Evolutionary conservation across 2,797 vertebrate genomes (phyloP).

Genomic region (Austrolebias charrua): DNA sequence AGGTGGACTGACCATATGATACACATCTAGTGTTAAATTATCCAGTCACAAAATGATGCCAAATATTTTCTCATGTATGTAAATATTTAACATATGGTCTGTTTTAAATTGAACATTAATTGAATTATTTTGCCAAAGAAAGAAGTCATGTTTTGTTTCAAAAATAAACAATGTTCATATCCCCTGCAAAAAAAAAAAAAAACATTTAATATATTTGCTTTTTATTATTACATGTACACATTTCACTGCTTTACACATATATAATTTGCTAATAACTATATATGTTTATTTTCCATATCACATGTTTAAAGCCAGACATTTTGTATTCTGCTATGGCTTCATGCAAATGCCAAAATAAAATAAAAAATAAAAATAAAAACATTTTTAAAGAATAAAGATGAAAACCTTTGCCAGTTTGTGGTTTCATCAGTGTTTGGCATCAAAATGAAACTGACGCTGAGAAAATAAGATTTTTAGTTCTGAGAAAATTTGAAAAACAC

Average conservation of each 20-base stretch:
- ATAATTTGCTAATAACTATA: constrained; percentile 51
- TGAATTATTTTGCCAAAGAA: constrained; percentile 59
- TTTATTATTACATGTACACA: constrained; percentile 60
- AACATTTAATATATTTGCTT: constrained; percentile 77
- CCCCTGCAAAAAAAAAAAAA: constrained; percentile 35
- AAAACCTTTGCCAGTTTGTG: constrained; percentile 34
- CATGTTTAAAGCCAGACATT: constrained; percentile 60
- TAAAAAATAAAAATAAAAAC: constrained; percentile 49
- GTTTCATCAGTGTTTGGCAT: background rate
- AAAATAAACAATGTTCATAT: constrained; percentile 33
- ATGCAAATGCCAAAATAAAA: constrained; percentile 43
- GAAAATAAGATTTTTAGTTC: too few relatives aligned
- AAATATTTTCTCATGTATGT: constrained; percentile 54
- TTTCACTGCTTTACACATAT: constrained; percentile 63
- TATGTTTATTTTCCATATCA: constrained; percentile 44
- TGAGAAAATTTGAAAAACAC: too few relatives aligned
- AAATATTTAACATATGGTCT: constrained; percentile 47
- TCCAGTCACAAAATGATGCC: constrained; percentile 19
- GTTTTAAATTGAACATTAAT: constrained; percentile 52
- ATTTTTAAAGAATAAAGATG: constrained; percentile 59
- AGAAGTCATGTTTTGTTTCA: constrained; percentile 43
- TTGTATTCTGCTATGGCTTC: constrained; percentile 55
- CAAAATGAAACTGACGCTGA: background rate
- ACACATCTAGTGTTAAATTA: background rate
- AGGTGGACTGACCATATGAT: constrained; percentile 6